Evolutionary conservation across 2,888 invertebrate genomes (phyloP).

Genomic region (Chalcis sispes): DNA sequence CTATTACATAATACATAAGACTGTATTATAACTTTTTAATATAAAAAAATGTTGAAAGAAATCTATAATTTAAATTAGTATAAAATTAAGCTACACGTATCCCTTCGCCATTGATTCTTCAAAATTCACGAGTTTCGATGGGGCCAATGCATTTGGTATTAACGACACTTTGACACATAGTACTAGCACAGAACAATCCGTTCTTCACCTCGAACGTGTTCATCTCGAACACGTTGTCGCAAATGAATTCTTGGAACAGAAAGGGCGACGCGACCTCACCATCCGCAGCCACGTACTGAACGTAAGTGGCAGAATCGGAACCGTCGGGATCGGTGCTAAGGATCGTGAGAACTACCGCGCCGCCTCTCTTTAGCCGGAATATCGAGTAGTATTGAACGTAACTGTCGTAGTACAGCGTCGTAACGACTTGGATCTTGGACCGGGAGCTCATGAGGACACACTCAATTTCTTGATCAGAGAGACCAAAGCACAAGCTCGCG

Average conservation of each 20-base stretch:
- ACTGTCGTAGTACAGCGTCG: conserved; percentile 25
- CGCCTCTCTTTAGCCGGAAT: conserved; percentile 22
- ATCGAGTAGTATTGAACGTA: conserved; percentile 41
- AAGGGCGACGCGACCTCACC: conserved; percentile 12
- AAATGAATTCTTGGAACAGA: conserved; percentile 35
- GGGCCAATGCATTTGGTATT: conserved; percentile 49
- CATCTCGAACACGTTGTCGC: conserved; percentile 39
- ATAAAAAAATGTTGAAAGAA: too few relatives aligned
- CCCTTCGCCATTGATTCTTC: too few relatives aligned
- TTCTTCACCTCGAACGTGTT: conserved; percentile 19
- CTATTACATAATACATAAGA: too few relatives aligned
- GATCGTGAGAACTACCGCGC: conserved; percentile 35
- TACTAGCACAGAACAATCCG: conserved; percentile 25
- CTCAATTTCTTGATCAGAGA: conserved; percentile 29
- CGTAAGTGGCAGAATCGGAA: conserved; percentile 23
- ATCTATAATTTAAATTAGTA: too few relatives aligned
- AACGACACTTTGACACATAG: conserved; percentile 27
- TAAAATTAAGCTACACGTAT: too few relatives aligned
- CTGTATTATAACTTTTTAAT: too few relatives aligned
- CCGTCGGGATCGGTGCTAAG: conserved; percentile 28
- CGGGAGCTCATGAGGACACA: conserved; percentile 28
- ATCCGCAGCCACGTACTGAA: conserved; percentile 7
- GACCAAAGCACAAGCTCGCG: conserved; percentile 29
- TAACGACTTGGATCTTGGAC: conserved; percentile 10
- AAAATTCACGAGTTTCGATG: conserved; percentile 28